Evolutionary conservation across 1,140 invertebrate species (phyloP), one percentile per base, ranked within the genome.

Genomic region (Nautilus pompilius): DNA sequence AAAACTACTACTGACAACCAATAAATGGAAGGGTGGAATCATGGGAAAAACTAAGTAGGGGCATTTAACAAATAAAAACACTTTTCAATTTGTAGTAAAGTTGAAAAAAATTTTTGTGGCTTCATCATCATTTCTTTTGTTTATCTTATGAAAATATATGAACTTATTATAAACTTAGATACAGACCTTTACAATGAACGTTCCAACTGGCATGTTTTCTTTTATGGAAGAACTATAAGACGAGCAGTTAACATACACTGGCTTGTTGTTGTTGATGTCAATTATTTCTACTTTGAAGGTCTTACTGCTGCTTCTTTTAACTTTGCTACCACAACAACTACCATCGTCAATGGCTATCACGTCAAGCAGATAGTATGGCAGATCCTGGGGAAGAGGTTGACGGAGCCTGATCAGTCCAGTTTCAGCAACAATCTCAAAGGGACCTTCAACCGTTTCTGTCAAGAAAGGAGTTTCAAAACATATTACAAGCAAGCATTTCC

Each of bases 331-430:
- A 65, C 77, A 79, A 53, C 77, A 77, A 5, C 63, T 66, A 0
- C 75, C 75, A 60, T 79, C 77, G 69, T 79, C 77, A 20, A 66
- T 66, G 0, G 73, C 75, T 15, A 70, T 73, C 24, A 79, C 69
- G 56, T 74, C 71, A 17, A 74, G 58, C 2, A 62, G 61, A 54
- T 76, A 79, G 24, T 55, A 67, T 0, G 69, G 67, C 5, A 67
- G 60, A 20, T 62, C 58, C 2, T 62, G 36, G 3, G 74, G 69
- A 22, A 79, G 61, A 1, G 58, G 34, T 30, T 58, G 53, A 6
- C 51, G 60, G 28, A 76, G 56, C 6, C 65, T 66, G 22, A 79
- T 71, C 3, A 74, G 48, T 10, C 77, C 77, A 13, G 77, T 72
- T 5, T 66, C 61, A 1, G 67, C 65, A 30, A 68, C 67, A 29